Percentiles rank a stretch among this genome's conserved stretches.
phyloP scores from a whole-genome alignment of 2,113 vertebrate species.

The Ptilorrhoa leucosticta region DNA sequence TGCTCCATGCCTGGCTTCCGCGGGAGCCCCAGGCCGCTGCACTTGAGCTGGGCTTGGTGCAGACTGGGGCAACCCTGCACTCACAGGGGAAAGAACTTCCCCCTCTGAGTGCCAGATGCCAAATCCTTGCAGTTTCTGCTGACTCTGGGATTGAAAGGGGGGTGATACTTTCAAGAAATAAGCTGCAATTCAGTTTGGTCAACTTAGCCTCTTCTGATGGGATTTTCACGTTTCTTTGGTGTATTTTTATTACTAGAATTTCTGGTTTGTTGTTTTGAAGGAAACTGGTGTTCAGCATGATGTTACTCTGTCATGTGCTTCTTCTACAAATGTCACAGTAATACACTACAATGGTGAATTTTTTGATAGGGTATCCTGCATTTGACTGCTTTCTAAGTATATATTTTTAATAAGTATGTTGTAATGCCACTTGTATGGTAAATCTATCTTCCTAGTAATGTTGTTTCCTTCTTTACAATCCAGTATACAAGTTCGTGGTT shows the following conservation, averaged over 20 bases:
- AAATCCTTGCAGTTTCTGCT: background rate
- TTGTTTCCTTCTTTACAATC: background rate
- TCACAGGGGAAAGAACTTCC: background rate
- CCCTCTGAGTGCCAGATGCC: background rate
- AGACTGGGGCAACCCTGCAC: background rate
- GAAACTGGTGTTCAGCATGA: background rate
- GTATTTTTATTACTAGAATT: background rate
- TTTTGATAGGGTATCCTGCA: background rate
- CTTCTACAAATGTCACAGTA: background rate
- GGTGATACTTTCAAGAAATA: background rate
- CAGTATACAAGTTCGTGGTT: conserved; percentile 88
- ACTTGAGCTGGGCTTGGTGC: background rate
- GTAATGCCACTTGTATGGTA: background rate
- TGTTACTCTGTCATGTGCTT: background rate
- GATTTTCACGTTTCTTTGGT: background rate
- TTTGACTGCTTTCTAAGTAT: background rate
- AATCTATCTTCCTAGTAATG: background rate
- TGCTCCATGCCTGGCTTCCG: background rate
- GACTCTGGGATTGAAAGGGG: background rate
- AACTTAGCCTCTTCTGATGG: background rate
- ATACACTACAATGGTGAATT: background rate
- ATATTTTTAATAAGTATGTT: background rate
- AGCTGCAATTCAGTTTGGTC: background rate
- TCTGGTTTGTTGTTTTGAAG: background rate
- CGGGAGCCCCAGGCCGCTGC: background rate